phyloP scores from a whole-genome alignment of 2,888 invertebrate species.

The Megastigmus dorsalis region DNA sequence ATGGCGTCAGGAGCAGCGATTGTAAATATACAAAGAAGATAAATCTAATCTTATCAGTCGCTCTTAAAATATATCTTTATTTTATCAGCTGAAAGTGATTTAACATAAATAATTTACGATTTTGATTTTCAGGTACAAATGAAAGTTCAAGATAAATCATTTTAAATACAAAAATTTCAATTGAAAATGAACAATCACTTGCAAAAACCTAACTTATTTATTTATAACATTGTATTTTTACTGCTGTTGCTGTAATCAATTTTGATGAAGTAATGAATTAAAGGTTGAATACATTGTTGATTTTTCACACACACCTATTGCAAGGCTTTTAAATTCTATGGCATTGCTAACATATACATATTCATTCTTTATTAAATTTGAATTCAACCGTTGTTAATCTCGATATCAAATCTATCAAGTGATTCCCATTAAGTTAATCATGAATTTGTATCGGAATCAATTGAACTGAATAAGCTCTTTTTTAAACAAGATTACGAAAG shows the following conservation, averaged over 20 bases:
- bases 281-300: too few relatives aligned
- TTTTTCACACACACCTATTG: neutral
- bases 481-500: conserved; percentile 15
- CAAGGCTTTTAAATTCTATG: neutral
- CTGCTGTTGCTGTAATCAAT: too few relatives aligned
- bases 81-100: conserved; percentile 26
- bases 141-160: neutral
- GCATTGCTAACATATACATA: neutral
- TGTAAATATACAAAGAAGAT: conserved; percentile 12
- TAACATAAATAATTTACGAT: conserved; percentile 25
- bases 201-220: too few relatives aligned
- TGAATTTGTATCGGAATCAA: conserved; percentile 3
- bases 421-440: conserved; percentile 7
- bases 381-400: neutral
- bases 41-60: conserved; percentile 32
- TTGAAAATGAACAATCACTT: too few relatives aligned
- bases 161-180: neutral
- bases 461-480: neutral
- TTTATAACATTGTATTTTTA: too few relatives aligned
- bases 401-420: neutral
- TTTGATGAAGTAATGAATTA: too few relatives aligned
- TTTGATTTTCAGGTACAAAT: neutral
- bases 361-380: neutral
- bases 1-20: conserved; percentile 34
- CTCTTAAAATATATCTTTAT: neutral